Percentiles rank a stretch among this genome's conserved stretches.
These are phyloP conservation scores for Calephelis nemesis DNA, from an alignment of 1,140 invertebrate species.

Conservation along the genomic window DNA sequence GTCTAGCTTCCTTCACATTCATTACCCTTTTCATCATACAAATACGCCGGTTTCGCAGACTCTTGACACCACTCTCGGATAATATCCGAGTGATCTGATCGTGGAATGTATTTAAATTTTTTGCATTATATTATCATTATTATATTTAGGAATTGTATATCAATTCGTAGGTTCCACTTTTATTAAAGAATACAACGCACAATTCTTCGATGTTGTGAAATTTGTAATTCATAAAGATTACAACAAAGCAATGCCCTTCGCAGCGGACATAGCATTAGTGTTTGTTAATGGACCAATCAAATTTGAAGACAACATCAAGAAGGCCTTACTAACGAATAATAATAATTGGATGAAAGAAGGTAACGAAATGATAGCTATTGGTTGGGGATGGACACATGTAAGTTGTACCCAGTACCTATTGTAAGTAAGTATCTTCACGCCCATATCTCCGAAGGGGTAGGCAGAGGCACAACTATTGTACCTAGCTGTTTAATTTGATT, in stretches of 20 bases:
- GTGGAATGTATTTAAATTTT: too few species aligned
- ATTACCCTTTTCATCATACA: too few species aligned
- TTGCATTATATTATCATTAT: too few species aligned
- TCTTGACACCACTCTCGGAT: too few species aligned
- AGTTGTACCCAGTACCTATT: too few species aligned
- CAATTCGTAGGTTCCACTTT: conserved; percentile 39
- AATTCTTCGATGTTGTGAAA: conserved; percentile 31
- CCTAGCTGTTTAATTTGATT: too few species aligned
- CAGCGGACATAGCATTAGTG: conserved; percentile 52
- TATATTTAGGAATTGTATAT: too few species aligned
- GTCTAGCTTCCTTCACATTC: too few species aligned
- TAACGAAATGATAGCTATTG: conserved; percentile 45
- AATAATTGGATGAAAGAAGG: conserved; percentile 44
- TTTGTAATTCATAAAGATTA: conserved; percentile 49
- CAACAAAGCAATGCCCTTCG: conserved; percentile 41
- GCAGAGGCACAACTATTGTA: too few species aligned
- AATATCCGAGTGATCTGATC: too few species aligned
- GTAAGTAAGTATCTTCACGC: not conserved
- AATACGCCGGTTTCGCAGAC: too few species aligned
- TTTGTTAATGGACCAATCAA: conserved; percentile 41
- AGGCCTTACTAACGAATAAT: conserved; percentile 41
- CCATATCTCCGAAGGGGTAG: too few species aligned
- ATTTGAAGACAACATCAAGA: conserved; percentile 39
- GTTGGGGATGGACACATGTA: conserved; percentile 52
- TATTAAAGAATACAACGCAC: conserved; percentile 39